Evolutionary conservation across 2,888 invertebrate genomes (phyloP).

Genomic region (Ormia ochracea): DNA sequence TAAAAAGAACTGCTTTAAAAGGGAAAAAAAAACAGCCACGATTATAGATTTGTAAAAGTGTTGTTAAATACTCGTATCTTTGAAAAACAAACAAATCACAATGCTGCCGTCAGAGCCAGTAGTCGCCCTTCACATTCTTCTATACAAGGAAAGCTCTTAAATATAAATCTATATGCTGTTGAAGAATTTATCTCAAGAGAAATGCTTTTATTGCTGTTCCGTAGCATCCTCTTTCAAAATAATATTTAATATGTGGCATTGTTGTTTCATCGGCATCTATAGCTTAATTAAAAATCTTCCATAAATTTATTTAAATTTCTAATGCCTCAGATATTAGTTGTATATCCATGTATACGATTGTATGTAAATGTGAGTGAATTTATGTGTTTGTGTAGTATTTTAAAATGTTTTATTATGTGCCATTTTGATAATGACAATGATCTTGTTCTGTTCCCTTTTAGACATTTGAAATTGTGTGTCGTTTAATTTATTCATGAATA

Average conservation of each 20-base stretch:
- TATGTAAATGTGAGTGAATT: too few species aligned
- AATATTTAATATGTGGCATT: not conserved
- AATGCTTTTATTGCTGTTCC: too few species aligned
- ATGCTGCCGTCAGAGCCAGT: not conserved
- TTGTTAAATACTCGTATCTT: not conserved
- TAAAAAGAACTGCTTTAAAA: not conserved
- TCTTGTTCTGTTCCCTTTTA: conserved; percentile 20
- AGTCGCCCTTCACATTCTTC: too few species aligned
- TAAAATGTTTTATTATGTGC: conserved; percentile 35
- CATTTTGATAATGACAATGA: conserved; percentile 38
- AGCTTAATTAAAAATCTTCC: conserved; percentile 1
- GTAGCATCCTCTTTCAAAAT: not conserved
- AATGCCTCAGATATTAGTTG: not conserved
- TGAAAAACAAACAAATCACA: not conserved
- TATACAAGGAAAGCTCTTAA: too few species aligned
- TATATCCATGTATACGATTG: too few species aligned
- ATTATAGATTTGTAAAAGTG: not conserved
- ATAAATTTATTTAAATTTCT: not conserved
- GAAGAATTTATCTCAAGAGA: too few species aligned
- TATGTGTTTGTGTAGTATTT: too few species aligned
- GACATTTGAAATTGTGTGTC: conserved; percentile 43
- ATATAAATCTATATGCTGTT: too few species aligned
- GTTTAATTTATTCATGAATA: conserved; percentile 2
- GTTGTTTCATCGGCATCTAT: not conserved
- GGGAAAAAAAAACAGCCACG: not conserved